Percentiles rank a stretch among this genome's conserved stretches.
These are phyloP conservation scores for Ianthella basta DNA, from an alignment of 37 sponge, comb jelly and placozoan genomes.

Conservation along the genomic window DNA sequence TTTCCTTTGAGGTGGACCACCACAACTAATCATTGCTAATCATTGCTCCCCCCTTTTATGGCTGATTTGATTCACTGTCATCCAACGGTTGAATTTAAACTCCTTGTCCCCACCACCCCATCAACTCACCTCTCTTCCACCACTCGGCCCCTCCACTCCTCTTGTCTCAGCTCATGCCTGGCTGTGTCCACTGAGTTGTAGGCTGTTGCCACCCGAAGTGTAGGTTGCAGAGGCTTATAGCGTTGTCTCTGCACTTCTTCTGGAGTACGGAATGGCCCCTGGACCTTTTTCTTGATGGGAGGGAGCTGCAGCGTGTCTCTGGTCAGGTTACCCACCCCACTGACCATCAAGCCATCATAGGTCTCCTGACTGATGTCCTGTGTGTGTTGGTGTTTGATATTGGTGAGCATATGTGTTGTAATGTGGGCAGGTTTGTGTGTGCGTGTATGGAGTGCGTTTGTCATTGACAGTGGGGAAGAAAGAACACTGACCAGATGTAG, in stretches of 20 bases:
- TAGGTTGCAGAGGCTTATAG: constrained; percentile 50
- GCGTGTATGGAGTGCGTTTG: neutral
- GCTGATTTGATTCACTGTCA: too few relatives aligned
- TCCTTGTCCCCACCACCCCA: neutral
- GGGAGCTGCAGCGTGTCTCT: neutral
- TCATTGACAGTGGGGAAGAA: too few relatives aligned
- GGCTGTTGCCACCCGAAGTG: constrained; percentile 66
- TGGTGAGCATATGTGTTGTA: neutral
- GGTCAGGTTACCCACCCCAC: too few relatives aligned
- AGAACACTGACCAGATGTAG: too few relatives aligned
- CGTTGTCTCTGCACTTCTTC: constrained; percentile 60
- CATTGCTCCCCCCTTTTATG: too few relatives aligned
- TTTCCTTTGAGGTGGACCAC: too few relatives aligned
- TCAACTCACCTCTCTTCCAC: constrained; percentile 41
- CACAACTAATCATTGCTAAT: too few relatives aligned
- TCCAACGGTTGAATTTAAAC: too few relatives aligned
- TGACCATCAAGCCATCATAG: too few relatives aligned
- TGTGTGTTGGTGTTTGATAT: neutral
- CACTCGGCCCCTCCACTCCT: constrained; percentile 55
- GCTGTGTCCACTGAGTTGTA: constrained; percentile 71
- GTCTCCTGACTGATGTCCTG: too few relatives aligned
- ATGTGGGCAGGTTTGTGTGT: neutral
- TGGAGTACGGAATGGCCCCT: constrained; percentile 70
- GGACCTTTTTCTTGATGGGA: neutral
- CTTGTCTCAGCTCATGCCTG: constrained; percentile 54